Percentiles rank a stretch among this genome's conserved stretches.
Conservation (phyloP, 2,113 vertebrate genomes). For the Hippocampus abdominalis region DNA sequence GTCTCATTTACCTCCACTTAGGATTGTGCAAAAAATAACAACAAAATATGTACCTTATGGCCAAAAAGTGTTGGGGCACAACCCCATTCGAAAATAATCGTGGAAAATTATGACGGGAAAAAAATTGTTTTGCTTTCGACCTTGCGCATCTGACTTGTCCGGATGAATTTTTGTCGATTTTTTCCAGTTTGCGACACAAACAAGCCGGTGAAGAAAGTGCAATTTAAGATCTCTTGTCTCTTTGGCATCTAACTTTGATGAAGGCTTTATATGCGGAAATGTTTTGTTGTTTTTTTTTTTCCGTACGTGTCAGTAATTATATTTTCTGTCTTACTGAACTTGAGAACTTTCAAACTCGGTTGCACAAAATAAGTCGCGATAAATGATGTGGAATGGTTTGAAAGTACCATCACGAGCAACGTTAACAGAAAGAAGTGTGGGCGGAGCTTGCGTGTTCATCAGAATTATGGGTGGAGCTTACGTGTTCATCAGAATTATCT, state of each 20-base stretch:
- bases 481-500: too few relatives aligned
- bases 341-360: not conserved
- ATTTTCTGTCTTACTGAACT: not conserved
- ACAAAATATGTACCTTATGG: too few relatives aligned
- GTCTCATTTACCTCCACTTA: too few relatives aligned
- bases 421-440: too few relatives aligned
- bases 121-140: not conserved
- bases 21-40: too few relatives aligned
- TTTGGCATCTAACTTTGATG: slow-evolving; percentile 22
- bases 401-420: too few relatives aligned
- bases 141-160: not conserved
- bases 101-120: not conserved
- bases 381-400: not conserved
- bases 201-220: slow-evolving; percentile 1
- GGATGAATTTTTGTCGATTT: slow-evolving; percentile 7
- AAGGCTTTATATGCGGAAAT: slow-evolving; percentile 4
- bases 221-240: slow-evolving; percentile 10
- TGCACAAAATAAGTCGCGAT: not conserved
- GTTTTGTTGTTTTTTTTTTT: not conserved
- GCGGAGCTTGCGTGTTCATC: too few relatives aligned
- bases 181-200: slow-evolving; percentile 20
- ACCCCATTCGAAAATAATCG: not conserved
- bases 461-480: too few relatives aligned
- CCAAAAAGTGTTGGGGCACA: not conserved
- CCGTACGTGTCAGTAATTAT: not conserved